Percentiles rank a stretch among this genome's conserved stretches.
phyloP scores from a whole-genome alignment of 2,113 vertebrate genomes.

The Mellivora capensis region DNA sequence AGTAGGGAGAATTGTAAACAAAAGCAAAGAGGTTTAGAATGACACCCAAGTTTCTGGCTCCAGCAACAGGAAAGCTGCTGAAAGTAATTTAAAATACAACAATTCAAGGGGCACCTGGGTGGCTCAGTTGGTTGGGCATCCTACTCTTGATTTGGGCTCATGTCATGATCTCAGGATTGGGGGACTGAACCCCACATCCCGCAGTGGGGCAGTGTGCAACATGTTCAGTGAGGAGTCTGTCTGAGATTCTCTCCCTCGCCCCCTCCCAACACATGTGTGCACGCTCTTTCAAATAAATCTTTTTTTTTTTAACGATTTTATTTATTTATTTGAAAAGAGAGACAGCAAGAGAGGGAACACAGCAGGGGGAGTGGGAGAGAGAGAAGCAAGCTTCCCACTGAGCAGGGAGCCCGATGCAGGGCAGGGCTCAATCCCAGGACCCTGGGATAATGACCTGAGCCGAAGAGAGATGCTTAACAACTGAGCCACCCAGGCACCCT shows the following conservation, averaged over 20 bases:
- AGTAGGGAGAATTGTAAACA: background rate
- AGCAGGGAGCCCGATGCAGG: too few relatives aligned
- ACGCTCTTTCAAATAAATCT: background rate
- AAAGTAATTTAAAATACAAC: constrained; percentile 3
- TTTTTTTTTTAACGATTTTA: too few relatives aligned
- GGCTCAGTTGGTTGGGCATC: background rate
- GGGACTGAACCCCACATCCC: background rate
- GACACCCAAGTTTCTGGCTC: background rate
- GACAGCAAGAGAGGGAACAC: too few relatives aligned
- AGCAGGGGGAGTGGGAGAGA: too few relatives aligned
- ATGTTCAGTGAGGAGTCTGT: background rate
- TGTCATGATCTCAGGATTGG: background rate
- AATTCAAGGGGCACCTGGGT: background rate
- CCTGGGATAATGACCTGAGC: too few relatives aligned
- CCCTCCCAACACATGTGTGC: background rate
- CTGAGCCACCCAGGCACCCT: too few relatives aligned
- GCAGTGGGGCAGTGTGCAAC: background rate
- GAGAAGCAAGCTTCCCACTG: too few relatives aligned
- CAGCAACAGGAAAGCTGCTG: background rate
- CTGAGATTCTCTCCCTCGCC: background rate
- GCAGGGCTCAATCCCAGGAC: too few relatives aligned
- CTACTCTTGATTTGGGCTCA: background rate
- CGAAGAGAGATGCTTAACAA: too few relatives aligned
- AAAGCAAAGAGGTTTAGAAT: background rate
- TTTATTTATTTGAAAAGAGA: too few relatives aligned